Base-by-base conservation (phyloP, 1,140 invertebrate species). In the Cherax quadricarinatus region DNA sequence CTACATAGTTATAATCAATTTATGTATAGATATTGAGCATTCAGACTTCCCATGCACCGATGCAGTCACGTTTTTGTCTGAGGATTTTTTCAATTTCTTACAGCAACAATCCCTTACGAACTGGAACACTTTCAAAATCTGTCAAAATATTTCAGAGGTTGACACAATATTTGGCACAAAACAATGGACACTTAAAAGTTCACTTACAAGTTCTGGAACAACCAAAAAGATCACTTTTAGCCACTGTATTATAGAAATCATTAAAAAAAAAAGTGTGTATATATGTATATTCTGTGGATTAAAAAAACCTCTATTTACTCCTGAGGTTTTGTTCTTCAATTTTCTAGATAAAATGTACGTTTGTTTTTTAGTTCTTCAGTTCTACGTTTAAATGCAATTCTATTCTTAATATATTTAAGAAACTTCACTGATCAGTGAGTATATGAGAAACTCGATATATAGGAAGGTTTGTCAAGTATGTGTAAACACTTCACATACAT, bases 21-120 rank as follows among this genome's bases (percentile, higher is more conserved):
- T n/a, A n/a, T n/a, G n/a, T 21, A 9, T 75, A 75, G 70, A 75
- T 18, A 88, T 81, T 88, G 86, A 88, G 86, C 78, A 88, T 88
- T 88, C 14, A 79, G 18, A 75, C 78, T 80, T 81, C 10, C 53
- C 73, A 66, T 62, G 14, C 49, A 81, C 53, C 41, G 10, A 60
- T 62, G 48, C 16, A 24, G 18, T 60, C 53, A 81, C 24, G 9
- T 7, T 49, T 84, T 5, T 60, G n/a, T 57, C 14, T 3, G 5
- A 62, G 82, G 18, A 1, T 82, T 18, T 18, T 4, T 30, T 53
- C 48, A 53, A 10, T 51, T 24, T 41, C 30, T 41, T 51, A 82
- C 9, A 51, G 18, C 1, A 51, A 21, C 49, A 80, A 14, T 16
- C 7, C 14, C 7, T 48, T 80, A 7, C 1, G 49, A 48, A 82